Evolutionary conservation across 2,113 vertebrate genomes (phyloP), one percentile per base, ranked within the genome.

Genomic region (Dunckerocampus dactyliophorus): DNA sequence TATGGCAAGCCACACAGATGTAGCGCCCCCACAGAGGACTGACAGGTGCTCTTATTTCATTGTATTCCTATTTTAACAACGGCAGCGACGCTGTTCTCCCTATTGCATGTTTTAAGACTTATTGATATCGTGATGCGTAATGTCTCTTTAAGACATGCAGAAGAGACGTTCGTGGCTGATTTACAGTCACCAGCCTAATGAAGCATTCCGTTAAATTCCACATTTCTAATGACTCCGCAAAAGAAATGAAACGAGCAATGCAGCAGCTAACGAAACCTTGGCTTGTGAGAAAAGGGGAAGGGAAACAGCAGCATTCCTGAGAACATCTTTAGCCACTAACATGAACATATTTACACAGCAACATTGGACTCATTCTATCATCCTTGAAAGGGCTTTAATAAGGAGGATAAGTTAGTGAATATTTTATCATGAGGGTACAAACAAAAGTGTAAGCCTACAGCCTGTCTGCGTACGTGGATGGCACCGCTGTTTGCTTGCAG

Each of bases 211-310:
- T 39, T 22, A 28, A 62, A 70, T 73, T 65, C 24, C 45, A 54
- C 11, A 55, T 79, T 67, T 79, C 57, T 72, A 76, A 82, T 80
- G 64, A 73, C 82, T 75, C 73, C 70, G 52, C 57, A 34, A 52
- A 28, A 58, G 51, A n/a, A 77, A 66, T 75, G 62, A 60, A 73
- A 34, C 63, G 46, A 59, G 17, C 9, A 75, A 65, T 6, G 47
- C 34, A 28, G 11, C 52, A 63, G 64, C 72, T 74, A 65, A 79
- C 71, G 74, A 75, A 74, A 62, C 4, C n/a, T 19, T 12, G 9
- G 59, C 62, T 48, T 2, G 7, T 39, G 42, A 54, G 43, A 37
- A 37, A 37, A 9, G 47, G 47, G 47, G 47, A n/a, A 47, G 47
- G 47, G 47, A 47, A 47, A n/a, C 47, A 21, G n/a, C 10, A 11